Evolutionary conservation across 2,797 vertebrate species (phyloP).

Genomic region (Threskiornis aethiopicus): DNA sequence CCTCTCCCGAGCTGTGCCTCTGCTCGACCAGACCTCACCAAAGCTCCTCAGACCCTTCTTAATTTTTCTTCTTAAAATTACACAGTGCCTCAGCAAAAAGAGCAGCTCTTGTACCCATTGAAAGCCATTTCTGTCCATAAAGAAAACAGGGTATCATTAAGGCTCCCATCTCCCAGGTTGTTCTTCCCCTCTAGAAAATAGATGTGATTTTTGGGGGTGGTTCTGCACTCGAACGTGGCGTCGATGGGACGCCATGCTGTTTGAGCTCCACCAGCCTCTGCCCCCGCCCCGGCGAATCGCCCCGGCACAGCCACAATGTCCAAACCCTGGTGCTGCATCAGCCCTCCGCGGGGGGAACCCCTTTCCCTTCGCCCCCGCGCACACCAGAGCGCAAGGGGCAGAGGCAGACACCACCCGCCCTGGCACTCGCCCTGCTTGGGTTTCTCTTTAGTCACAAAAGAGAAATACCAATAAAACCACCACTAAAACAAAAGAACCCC

Average conservation of each 20-base stretch:
- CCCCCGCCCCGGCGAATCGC: too few relatives aligned
- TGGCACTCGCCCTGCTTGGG: neutral
- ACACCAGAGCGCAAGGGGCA: too few relatives aligned
- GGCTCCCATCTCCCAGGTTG: neutral
- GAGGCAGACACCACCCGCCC: neutral
- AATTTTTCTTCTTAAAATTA: neutral
- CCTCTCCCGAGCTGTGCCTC: neutral
- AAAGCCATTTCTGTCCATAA: neutral
- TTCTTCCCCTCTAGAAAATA: neutral
- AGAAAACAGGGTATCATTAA: neutral
- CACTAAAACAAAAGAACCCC: neutral
- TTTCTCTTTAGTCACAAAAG: neutral
- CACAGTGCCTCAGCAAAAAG: neutral
- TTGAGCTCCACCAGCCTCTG: neutral
- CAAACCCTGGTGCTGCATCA: neutral
- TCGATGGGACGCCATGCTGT: neutral
- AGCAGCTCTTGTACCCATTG: neutral
- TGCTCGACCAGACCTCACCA: neutral
- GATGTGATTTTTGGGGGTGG: neutral
- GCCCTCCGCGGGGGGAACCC: accelerated
- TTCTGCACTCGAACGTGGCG: neutral
- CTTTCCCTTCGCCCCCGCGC: neutral
- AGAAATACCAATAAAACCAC: neutral
- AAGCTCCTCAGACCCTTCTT: neutral
- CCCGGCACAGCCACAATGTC: accelerated